phyloP scores from a whole-genome alignment of 2,797 vertebrate genomes.

The Gobio occitaniae region DNA sequence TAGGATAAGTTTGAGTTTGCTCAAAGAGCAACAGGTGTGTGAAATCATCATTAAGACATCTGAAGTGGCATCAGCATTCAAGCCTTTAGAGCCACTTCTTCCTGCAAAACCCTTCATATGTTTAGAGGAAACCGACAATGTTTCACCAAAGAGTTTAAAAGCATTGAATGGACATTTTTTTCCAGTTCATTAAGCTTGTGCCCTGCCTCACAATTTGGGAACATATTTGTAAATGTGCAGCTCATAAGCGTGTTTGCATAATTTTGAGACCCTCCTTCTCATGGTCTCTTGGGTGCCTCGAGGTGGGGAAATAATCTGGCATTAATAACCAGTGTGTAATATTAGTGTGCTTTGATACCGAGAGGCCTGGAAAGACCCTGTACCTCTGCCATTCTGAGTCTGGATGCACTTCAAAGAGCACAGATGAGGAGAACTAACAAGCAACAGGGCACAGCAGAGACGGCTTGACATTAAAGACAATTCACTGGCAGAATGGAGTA shows the following conservation, averaged over 20 bases:
- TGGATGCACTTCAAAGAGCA: conserved; percentile 78
- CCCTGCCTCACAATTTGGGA: conserved; percentile 23
- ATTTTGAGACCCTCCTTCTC: conserved; percentile 9
- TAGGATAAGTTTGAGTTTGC: not conserved
- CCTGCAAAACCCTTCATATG: not conserved
- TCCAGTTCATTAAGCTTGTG: conserved; percentile 14
- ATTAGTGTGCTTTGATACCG: conserved; percentile 76
- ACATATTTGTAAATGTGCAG: conserved; percentile 52
- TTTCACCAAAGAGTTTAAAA: not conserved
- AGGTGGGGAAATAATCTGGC: conserved; percentile 39
- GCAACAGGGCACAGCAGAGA: conserved; percentile 15
- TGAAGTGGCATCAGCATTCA: not conserved
- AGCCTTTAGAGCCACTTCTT: not conserved
- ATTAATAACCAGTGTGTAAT: conserved; percentile 66
- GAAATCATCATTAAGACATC: not conserved
- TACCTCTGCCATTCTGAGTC: conserved; percentile 69
- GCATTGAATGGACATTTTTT: not conserved
- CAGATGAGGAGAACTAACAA: conserved; percentile 33
- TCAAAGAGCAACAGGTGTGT: conserved; percentile 10
- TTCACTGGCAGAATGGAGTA: conserved; percentile 10
- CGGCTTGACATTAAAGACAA: conserved; percentile 42
- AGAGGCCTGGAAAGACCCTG: conserved; percentile 75
- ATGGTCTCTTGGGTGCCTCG: conserved; percentile 29
- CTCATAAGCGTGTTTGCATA: conserved; percentile 45
- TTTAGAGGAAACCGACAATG: not conserved